A percentile compares a stretch with the other conserved stretches of the same genome.
These are phyloP conservation scores for Drosophila vallismaia DNA, from an alignment of 2,888 invertebrate species.

Conservation along the genomic window DNA sequence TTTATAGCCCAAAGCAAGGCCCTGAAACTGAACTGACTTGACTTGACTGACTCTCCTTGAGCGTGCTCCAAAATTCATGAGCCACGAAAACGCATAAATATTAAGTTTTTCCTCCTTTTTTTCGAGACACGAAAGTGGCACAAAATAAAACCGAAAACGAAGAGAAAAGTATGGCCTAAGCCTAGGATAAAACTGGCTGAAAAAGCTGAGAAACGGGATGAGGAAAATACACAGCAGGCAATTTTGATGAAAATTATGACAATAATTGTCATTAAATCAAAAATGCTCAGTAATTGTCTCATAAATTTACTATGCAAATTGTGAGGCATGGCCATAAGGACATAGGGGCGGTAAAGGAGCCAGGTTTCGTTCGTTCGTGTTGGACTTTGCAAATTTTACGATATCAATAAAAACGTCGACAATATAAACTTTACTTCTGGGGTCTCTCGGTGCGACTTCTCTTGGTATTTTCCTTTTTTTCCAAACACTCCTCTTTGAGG, in stretches of 20 bases:
- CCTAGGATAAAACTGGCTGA: slow-evolving; percentile 44
- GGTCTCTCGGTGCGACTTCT: slow-evolving; percentile 11
- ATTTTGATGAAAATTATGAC: slow-evolving; percentile 79
- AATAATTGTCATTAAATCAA: slow-evolving; percentile 82
- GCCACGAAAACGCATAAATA: slow-evolving; percentile 78
- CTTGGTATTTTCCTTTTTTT: slow-evolving; percentile 19
- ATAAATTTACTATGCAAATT: slow-evolving; percentile 80
- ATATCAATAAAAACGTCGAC: slow-evolving; percentile 79
- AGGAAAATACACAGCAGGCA: slow-evolving; percentile 61
- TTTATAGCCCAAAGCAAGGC: slow-evolving; percentile 72
- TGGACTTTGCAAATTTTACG: slow-evolving; percentile 72
- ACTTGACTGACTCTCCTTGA: slow-evolving; percentile 58
- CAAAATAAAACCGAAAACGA: slow-evolving; percentile 30
- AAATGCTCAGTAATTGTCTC: slow-evolving; percentile 80
- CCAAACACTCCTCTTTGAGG: slow-evolving; percentile 35
- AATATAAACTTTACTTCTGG: slow-evolving; percentile 76
- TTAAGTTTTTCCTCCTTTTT: slow-evolving; percentile 47
- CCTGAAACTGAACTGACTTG: slow-evolving; percentile 38
- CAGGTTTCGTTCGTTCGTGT: slow-evolving; percentile 54
- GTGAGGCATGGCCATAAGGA: slow-evolving; percentile 51
- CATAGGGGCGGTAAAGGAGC: slow-evolving; percentile 1
- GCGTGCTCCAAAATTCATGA: slow-evolving; percentile 76
- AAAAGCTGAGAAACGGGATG: slow-evolving; percentile 12
- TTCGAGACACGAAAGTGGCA: slow-evolving; percentile 63
- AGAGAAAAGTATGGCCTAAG: slow-evolving; percentile 61